Conservation (phyloP, 2,888 invertebrate species). For the Stomorhina lunata region DNA sequence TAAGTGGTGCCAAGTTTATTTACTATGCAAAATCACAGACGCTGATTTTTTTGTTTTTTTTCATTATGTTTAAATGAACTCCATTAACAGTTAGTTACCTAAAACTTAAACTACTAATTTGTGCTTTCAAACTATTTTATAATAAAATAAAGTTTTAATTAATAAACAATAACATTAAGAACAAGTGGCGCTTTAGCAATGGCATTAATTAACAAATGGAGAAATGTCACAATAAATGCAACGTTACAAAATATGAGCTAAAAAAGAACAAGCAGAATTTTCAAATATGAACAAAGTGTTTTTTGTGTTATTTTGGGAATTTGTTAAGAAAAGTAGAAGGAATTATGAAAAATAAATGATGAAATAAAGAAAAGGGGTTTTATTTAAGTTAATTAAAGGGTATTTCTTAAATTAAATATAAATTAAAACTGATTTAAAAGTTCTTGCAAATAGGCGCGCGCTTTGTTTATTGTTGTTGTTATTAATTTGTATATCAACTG, state of each 20-base stretch:
- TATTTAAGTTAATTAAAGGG: not conserved
- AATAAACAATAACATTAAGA: not conserved
- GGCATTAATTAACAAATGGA: not conserved
- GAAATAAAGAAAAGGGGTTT: not conserved
- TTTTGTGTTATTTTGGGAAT: too few relatives aligned
- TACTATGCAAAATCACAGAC: not conserved
- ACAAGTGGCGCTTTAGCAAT: constrained; percentile 1
- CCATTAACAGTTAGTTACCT: not conserved
- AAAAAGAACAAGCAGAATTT: constrained; percentile 22
- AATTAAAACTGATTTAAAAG: constrained; percentile 19
- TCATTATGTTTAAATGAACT: not conserved
- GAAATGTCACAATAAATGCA: constrained; percentile 42
- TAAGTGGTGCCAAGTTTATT: constrained; percentile 24
- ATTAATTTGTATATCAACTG: constrained; percentile 31
- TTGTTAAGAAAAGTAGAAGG: not conserved
- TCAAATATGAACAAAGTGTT: not conserved
- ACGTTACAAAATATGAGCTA: constrained; percentile 37
- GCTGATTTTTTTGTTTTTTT: not conserved
- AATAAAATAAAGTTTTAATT: not conserved
- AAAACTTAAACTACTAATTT: too few relatives aligned
- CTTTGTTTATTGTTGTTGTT: constrained; percentile 27
- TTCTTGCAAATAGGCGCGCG: constrained; percentile 27
- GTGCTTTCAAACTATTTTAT: too few relatives aligned
- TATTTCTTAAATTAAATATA: not conserved
- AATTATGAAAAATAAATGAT: not conserved